Percentiles rank a stretch among this genome's conserved stretches.
Conservation (phyloP, 2,797 vertebrate species). For the Acipenser transmontanus region DNA sequence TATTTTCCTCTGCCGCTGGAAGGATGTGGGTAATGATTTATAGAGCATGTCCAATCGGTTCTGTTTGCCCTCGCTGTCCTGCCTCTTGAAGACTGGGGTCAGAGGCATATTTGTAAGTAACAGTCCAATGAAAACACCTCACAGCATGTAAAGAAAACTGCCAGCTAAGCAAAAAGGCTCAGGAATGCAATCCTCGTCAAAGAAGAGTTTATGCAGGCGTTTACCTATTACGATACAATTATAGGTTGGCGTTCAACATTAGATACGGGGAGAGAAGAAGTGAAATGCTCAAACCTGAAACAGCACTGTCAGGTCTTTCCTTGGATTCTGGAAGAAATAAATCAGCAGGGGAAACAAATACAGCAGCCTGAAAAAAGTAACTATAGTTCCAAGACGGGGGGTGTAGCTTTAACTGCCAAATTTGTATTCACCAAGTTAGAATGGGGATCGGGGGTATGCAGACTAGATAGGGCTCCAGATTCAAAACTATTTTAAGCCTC, state of each 20-base stretch:
- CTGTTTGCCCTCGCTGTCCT: constrained; percentile 50
- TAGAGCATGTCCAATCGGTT: constrained; percentile 57
- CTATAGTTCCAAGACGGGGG: constrained; percentile 43
- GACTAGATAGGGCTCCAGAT: constrained; percentile 52
- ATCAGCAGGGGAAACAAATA: constrained; percentile 49
- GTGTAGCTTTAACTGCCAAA: constrained; percentile 54
- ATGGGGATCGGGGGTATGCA: constrained; percentile 48
- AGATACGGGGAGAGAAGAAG: constrained; percentile 11
- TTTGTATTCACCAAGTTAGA: constrained; percentile 54
- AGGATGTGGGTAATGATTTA: constrained; percentile 68
- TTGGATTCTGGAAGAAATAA: constrained; percentile 39
- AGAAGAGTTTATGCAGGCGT: constrained; percentile 34
- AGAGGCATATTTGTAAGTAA: constrained; percentile 49
- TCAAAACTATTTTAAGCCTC: constrained; percentile 62
- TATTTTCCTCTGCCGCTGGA: constrained; percentile 33
- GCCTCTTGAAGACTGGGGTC: constrained; percentile 44
- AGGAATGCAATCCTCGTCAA: constrained; percentile 50
- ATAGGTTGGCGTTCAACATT: constrained; percentile 22
- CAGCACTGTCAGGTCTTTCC: constrained; percentile 46
- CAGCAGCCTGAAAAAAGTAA: constrained; percentile 54
- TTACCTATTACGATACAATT: constrained; percentile 26
- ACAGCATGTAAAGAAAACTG: constrained; percentile 28
- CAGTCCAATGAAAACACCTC: constrained; percentile 61
- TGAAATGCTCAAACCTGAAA: constrained; percentile 28
- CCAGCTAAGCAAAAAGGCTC: constrained; percentile 42